Evolutionary conservation across 1,140 invertebrate species (phyloP).

Genomic region (Ceratosolen solmsi): DNA sequence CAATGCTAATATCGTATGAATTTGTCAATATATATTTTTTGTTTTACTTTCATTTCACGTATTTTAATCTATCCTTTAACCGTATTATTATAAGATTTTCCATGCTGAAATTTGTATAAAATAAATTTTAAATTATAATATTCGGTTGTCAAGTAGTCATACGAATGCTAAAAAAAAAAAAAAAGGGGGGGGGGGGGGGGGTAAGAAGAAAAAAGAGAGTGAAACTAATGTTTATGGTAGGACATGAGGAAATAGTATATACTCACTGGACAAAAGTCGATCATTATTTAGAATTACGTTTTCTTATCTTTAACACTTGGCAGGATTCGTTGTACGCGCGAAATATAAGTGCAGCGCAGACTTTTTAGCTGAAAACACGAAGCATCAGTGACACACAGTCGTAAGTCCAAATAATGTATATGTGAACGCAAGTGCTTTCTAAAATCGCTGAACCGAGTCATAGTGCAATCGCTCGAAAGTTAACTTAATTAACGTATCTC

Average conservation of each 20-base stretch:
- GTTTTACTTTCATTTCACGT: too few species aligned
- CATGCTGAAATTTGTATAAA: too few species aligned
- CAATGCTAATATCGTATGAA: too few species aligned
- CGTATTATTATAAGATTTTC: too few species aligned
- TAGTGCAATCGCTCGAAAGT: slow-evolving; percentile 48
- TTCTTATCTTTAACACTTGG: background rate
- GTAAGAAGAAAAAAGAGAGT: too few species aligned
- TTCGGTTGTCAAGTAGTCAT: too few species aligned
- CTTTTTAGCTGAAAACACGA: background rate
- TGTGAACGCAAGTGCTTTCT: background rate
- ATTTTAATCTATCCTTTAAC: too few species aligned
- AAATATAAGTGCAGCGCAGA: background rate
- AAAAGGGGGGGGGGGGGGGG: too few species aligned
- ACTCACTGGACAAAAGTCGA: background rate
- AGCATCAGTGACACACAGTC: slow-evolving; percentile 31
- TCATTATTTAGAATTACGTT: background rate
- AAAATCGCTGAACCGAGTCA: slow-evolving; percentile 35
- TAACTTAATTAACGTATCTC: slow-evolving; percentile 59
- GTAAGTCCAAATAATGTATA: slow-evolving; percentile 2
- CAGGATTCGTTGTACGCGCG: background rate
- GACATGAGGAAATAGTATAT: background rate
- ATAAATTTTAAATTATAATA: too few species aligned
- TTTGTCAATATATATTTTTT: too few species aligned
- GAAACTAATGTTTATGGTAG: too few species aligned
- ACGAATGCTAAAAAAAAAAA: too few species aligned